These are phyloP conservation scores for Apotomis capreana DNA, from an alignment of 2,888 invertebrate species.

Conservation along the genomic window DNA sequence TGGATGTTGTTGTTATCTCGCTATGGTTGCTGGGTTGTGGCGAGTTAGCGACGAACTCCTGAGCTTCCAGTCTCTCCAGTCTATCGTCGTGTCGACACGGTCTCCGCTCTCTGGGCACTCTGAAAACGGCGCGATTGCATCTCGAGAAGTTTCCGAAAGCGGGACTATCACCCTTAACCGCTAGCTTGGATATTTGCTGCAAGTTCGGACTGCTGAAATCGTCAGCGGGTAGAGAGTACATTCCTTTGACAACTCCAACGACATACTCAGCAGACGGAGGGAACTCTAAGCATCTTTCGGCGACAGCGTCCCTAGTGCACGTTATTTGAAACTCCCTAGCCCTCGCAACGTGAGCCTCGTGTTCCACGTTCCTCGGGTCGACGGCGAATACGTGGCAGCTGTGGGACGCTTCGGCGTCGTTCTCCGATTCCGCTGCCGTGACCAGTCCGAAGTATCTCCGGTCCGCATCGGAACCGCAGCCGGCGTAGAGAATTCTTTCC, in stretches of 20 bases:
- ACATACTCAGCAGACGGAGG: conserved; percentile 92
- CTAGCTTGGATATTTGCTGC: conserved; percentile 74
- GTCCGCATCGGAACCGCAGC: conserved; percentile 95
- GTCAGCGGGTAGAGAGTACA: conserved; percentile 85
- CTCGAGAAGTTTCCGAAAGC: conserved; percentile 70
- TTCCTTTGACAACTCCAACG: conserved; percentile 87
- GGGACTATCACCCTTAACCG: conserved; percentile 76
- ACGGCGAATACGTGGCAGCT: conserved; percentile 98
- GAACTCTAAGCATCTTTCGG: conserved; percentile 93
- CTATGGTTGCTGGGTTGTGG: conserved; percentile 93
- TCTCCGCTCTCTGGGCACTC: conserved; percentile 67
- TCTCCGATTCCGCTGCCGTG: conserved; percentile 88
- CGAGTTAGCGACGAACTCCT: conserved; percentile 87
- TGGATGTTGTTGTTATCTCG: conserved; percentile 91
- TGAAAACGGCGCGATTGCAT: conserved; percentile 65
- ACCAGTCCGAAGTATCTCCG: conserved; percentile 96
- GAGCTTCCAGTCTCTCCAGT: conserved; percentile 71
- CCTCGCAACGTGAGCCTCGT: conserved; percentile 90
- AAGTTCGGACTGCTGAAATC: conserved; percentile 71
- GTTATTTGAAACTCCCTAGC: conserved; percentile 92
- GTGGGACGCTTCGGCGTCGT: conserved; percentile 84
- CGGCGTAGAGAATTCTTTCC: conserved; percentile 93
- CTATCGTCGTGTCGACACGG: conserved; percentile 68
- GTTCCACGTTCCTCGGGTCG: conserved; percentile 93
- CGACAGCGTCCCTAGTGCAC: conserved; percentile 91